These are phyloP conservation scores for Aradus depressus DNA, from an alignment of 2,888 invertebrate species.

Conservation along the genomic window DNA sequence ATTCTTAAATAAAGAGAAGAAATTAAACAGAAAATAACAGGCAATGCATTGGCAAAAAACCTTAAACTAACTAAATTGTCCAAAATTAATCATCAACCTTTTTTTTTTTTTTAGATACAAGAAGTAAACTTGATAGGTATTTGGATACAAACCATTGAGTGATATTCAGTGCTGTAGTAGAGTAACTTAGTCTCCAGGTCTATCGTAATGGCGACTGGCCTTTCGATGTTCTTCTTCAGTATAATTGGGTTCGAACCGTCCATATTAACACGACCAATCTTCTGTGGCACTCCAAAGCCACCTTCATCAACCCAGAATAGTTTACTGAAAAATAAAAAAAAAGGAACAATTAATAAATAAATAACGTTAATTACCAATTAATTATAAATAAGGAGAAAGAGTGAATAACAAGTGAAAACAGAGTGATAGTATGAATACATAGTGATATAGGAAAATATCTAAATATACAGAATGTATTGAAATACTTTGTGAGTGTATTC, in stretches of 20 bases:
- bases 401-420: not conserved
- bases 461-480: not conserved
- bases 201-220: constrained; percentile 75
- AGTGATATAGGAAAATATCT: not conserved
- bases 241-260: constrained; percentile 73
- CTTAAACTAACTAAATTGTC: no score
- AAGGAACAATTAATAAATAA: not conserved
- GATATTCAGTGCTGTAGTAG: constrained; percentile 76
- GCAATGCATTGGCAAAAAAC: no score
- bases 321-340: constrained; percentile 43
- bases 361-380: no score
- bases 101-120: not conserved
- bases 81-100: no score
- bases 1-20: no score
- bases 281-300: constrained; percentile 74
- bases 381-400: no score
- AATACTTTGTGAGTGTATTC: not conserved
- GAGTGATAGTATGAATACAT: not conserved
- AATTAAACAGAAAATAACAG: no score
- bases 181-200: constrained; percentile 70
- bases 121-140: not conserved
- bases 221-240: constrained; percentile 51
- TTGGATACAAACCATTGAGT: constrained; percentile 48
- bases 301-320: constrained; percentile 96
- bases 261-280: constrained; percentile 86